These are phyloP conservation scores for Heterotilapia buettikoferi DNA, from an alignment of 2,113 vertebrate species.

Conservation along the genomic window DNA sequence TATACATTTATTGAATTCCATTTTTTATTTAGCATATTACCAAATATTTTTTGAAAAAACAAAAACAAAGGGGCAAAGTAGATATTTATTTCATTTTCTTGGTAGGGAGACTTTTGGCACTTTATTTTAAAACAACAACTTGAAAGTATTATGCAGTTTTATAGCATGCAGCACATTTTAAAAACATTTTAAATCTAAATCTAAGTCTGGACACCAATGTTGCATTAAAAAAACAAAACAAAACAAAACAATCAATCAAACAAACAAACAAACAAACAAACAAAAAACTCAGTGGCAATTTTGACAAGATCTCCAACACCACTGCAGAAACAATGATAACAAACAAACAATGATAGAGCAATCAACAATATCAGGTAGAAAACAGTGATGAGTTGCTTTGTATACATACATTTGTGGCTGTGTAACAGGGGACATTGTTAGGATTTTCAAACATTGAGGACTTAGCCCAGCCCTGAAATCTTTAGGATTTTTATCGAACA, in stretches of 20 bases:
- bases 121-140: background rate
- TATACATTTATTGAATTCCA: too few species aligned
- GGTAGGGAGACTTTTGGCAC: background rate
- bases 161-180: background rate
- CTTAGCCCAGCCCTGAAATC: background rate
- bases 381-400: background rate
- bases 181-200: background rate
- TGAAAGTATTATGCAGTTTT: background rate
- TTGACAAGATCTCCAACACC: background rate
- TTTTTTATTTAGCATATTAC: too few species aligned
- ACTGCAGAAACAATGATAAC: background rate
- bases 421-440: background rate
- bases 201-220: too few species aligned
- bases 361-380: background rate
- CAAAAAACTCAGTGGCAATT: background rate
- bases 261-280: background rate
- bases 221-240: too few species aligned
- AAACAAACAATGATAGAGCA: background rate
- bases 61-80: background rate
- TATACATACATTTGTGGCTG: background rate
- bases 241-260: background rate
- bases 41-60: too few species aligned
- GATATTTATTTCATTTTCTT: background rate
- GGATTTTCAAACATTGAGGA: background rate
- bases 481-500: background rate